Conservation (phyloP, 2,797 vertebrate genomes). For the Sebastes matsubarae region DNA sequence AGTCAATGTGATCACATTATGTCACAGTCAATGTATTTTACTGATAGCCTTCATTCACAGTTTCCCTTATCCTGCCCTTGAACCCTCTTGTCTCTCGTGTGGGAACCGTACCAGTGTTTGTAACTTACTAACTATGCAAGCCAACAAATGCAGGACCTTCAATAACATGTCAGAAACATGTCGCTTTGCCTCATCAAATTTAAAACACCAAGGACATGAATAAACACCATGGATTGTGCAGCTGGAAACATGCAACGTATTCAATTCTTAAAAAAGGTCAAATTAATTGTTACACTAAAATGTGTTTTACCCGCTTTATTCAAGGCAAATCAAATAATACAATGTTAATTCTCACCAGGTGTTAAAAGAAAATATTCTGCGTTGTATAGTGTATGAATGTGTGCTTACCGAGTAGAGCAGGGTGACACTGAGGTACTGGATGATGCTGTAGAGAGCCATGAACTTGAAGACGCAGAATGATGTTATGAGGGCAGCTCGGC, state of each 20-base stretch:
- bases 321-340: background rate
- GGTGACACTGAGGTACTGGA: slow-evolving; percentile 95
- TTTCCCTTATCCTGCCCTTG: background rate
- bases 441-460: slow-evolving; percentile 99
- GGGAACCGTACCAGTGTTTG: background rate
- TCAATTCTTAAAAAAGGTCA: no score
- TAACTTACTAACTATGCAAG: background rate
- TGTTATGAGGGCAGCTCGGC: slow-evolving; percentile 95
- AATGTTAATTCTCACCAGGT: background rate
- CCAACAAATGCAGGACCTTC: background rate
- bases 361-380: no score
- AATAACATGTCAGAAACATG: background rate
- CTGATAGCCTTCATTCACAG: background rate
- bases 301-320: background rate
- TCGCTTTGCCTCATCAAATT: background rate
- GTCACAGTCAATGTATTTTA: background rate
- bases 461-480: slow-evolving; percentile 99
- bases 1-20: background rate
- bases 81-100: background rate
- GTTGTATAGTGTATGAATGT: background rate
- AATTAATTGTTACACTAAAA: background rate
- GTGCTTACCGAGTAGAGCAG: slow-evolving; percentile 94
- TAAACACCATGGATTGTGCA: no score
- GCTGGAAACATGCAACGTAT: background rate
- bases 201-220: no score